A percentile compares a stretch with the other conserved stretches of the same genome.
These are phyloP conservation scores for Lithophane semibrunnea DNA, from an alignment of 2,888 invertebrate genomes.

Conservation along the genomic window DNA sequence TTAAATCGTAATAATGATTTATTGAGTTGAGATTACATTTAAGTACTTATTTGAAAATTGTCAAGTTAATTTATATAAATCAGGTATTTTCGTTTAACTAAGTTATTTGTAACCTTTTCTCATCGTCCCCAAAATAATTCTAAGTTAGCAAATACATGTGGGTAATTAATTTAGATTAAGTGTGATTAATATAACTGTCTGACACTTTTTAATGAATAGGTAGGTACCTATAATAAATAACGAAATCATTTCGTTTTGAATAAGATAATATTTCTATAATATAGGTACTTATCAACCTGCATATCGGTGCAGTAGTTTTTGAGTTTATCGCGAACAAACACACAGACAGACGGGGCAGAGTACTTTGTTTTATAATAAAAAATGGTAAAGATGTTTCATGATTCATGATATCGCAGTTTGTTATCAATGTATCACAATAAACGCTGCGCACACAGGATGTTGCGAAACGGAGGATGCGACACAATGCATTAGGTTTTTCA, in stretches of 20 bases:
- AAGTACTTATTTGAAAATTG: neutral
- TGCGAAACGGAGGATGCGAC: conserved; percentile 16
- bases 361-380: too few relatives aligned
- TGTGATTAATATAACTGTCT: conserved; percentile 19
- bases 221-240: neutral
- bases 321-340: too few relatives aligned
- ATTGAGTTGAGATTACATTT: conserved; percentile 16
- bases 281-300: neutral
- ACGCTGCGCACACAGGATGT: conserved; percentile 18
- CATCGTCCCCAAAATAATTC: conserved; percentile 6
- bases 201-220: conserved; percentile 5
- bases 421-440: conserved; percentile 18
- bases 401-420: conserved; percentile 9
- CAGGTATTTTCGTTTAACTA: neutral
- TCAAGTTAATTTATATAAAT: conserved; percentile 17
- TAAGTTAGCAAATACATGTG: neutral
- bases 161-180: conserved; percentile 23
- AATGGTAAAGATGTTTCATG: neutral
- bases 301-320: too few relatives aligned
- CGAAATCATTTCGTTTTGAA: neutral
- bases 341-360: too few relatives aligned
- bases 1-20: conserved; percentile 26
- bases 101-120: neutral
- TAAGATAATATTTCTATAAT: neutral
- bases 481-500: conserved; percentile 37